Conservation (phyloP, 1,140 invertebrate genomes). For the Solenopsis invicta region DNA sequence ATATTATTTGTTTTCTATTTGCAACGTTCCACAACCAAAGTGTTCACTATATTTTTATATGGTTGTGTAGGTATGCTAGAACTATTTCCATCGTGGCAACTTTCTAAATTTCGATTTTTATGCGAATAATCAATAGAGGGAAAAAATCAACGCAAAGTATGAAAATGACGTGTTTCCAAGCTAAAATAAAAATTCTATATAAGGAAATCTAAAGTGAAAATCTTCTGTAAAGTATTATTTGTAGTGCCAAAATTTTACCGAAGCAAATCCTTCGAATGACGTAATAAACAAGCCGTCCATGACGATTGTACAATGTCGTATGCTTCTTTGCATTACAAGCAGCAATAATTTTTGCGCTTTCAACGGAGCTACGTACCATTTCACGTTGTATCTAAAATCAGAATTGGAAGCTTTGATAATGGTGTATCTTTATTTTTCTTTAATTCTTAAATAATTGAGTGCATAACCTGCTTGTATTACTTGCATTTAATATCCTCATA, state of each 20-base stretch:
- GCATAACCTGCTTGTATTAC: background rate
- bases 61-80: background rate
- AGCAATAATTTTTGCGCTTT: slow-evolving; percentile 61
- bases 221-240: background rate
- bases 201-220: background rate
- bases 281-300: slow-evolving; percentile 44
- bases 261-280: slow-evolving; percentile 62
- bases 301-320: slow-evolving; percentile 13
- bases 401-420: background rate
- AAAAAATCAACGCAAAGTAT: slow-evolving; percentile 9
- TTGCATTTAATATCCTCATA: background rate
- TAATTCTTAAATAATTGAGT: background rate
- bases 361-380: slow-evolving; percentile 61
- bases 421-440: background rate
- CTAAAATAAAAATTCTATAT: background rate
- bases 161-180: slow-evolving; percentile 1
- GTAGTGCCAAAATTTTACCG: slow-evolving; percentile 42
- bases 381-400: slow-evolving; percentile 48
- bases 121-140: background rate
- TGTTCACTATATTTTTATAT: background rate
- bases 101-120: background rate
- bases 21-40: too few relatives aligned
- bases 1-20: too few relatives aligned
- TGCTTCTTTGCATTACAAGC: slow-evolving; percentile 64
- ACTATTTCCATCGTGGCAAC: background rate